Base-by-base conservation (phyloP, 2,797 vertebrate species). In the Chelmon rostratus region DNA sequence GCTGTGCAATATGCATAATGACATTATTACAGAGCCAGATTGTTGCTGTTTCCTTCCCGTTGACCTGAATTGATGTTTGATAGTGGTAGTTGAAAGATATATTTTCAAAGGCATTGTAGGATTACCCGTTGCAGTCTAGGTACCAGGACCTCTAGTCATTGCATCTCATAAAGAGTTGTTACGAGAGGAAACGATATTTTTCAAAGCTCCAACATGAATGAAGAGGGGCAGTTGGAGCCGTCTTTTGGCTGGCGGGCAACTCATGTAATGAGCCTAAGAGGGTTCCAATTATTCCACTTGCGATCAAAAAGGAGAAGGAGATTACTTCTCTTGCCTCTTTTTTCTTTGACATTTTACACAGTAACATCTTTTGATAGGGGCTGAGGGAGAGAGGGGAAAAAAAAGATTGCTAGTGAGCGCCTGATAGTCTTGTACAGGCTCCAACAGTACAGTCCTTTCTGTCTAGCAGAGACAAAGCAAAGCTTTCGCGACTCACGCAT, bases 341-440 rank as follows among this genome's bases (percentile, higher is more conserved):
- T 92, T 91, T 85, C 90, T 91, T 86, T 95, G 94, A 94, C 92
- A 92, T 93, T 94, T 91, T 90, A 86, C 89, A 88, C 88, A 86
- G 86, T 91, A 90, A 94, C 90, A 93, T 94, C 91, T 91, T 94
- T 93, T 94, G 93, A 95, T 94, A 87, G 87, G 87, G 83, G 85
- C 85, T 85, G 63, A 59, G 81, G 84, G 87, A 83, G 81, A 77
- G 81, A 68, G 80, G 56, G 11, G 56, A 11, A 33, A 10, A 40
- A 44, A 76, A 57, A 73, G 58, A 81, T 79, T 83, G 76, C 86
- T 84, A 49, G 82, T 31, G 79, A 91, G 88, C 21, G 77, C 50
- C 92, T 96, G 95, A 96, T 96, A 94, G 92, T 93, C 94, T 96
- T 95, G 91, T 96, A 95, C 94, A 94, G 84, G 25, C 79, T 84